Percentiles rank a stretch among this genome's conserved stretches.
Conservation (phyloP, 2,888 invertebrate species). For the Sepioteuthis lessoniana region DNA sequence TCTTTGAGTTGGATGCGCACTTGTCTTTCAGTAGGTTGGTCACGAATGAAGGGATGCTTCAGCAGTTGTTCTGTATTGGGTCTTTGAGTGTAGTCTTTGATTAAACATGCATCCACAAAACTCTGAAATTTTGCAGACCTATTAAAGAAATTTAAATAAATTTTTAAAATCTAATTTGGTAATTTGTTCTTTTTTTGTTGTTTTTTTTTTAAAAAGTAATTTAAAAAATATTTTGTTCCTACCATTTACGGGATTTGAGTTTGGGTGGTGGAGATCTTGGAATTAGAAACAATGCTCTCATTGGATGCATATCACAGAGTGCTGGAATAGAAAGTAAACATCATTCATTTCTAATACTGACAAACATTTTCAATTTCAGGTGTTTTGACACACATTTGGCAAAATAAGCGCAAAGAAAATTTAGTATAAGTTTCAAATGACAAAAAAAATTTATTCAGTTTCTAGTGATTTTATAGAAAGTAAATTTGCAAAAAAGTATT, state of each 20-base stretch:
- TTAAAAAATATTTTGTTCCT: conserved; percentile 46
- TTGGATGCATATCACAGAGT: conserved; percentile 98
- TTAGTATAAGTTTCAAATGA: background rate
- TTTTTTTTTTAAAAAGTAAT: background rate
- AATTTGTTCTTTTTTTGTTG: background rate
- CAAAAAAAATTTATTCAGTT: background rate
- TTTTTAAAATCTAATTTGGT: no score
- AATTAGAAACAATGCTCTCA: conserved; percentile 98
- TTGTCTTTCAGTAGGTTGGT: conserved; percentile 98
- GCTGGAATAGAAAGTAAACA: conserved; percentile 76
- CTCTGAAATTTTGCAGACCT: conserved; percentile 85
- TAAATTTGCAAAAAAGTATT: no score
- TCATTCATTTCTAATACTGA: background rate
- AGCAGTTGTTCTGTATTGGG: conserved; percentile 98
- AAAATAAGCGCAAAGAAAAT: background rate
- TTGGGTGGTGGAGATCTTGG: conserved; percentile 98
- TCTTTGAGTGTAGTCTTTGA: conserved; percentile 98
- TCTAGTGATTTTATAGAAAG: background rate
- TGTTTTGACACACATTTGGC: background rate
- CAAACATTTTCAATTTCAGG: background rate
- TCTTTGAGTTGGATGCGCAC: conserved; percentile 98
- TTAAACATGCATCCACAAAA: conserved; percentile 98
- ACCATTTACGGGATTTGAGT: conserved; percentile 91
- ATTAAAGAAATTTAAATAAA: conserved; percentile 58
- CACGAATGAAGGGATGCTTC: conserved; percentile 97